Base-by-base conservation (phyloP, 2,797 vertebrate species). In the Synaphobranchus kaupii region DNA sequence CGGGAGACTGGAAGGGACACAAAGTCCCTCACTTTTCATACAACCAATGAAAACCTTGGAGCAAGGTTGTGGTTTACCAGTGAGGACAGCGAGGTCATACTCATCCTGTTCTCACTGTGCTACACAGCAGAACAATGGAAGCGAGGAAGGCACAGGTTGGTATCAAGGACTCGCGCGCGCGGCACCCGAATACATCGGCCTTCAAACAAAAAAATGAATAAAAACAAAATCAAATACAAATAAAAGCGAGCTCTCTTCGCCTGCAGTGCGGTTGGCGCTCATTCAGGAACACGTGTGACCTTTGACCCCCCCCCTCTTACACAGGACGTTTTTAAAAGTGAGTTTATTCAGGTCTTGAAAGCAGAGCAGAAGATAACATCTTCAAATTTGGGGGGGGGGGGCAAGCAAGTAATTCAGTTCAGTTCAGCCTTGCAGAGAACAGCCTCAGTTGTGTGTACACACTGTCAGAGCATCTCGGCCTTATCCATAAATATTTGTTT, bases 401-500 rank as follows among this genome's bases (percentile, higher is more conserved):
- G 39, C 81, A 56, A 17, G 28, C 20, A 31, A 28, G n/a, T 56
- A 56, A 83, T 83, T 54, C 81, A n/a, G n/a, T n/a, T 83, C 50
- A 48, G 25, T 56, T 83, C 52, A 52, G 50, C 48, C 12, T 54
- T 3, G 81, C 54, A 2, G 81, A 54, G 50, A 54, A 31, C 50
- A 31, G 50, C 25, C 81, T 50, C 48, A 48, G 48, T 22, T 83
- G 81, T 28, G 44, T 54, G 28, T n/a, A n/a, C 31, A 22, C 81
- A 28, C 54, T 81, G 81, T 28, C n/a, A 52, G 28, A 83, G n/a
- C 50, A n/a, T 9, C 81, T 56, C 50, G 17, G 54, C 58, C 39
- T 84, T 44, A 15, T 31, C 58, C 47, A 44, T 84, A 10, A 66
- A 84, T 84, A 84, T 84, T 39, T 63, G 68, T 58, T 84, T 84